Evolutionary conservation across 2,797 vertebrate genomes (phyloP).

Genomic region (Helarctos malayanus): DNA sequence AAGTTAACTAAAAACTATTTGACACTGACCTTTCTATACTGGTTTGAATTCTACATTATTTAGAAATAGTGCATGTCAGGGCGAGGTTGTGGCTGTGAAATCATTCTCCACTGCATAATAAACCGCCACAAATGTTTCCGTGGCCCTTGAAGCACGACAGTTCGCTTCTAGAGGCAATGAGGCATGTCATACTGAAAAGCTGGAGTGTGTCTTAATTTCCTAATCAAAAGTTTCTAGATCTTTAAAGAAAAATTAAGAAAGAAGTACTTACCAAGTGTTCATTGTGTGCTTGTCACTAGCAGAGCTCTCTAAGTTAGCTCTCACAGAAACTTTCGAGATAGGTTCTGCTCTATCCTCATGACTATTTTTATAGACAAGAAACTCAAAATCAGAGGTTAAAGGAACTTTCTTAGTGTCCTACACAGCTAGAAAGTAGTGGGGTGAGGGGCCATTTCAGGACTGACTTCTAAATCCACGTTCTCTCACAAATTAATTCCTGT

Average conservation of each 20-base stretch:
- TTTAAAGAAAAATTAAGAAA: conserved; percentile 35
- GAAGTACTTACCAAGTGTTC: neutral
- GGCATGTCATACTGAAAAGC: neutral
- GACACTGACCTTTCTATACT: neutral
- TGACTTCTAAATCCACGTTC: neutral
- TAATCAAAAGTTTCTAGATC: neutral
- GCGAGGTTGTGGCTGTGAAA: neutral
- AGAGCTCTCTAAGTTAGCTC: neutral
- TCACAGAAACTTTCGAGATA: neutral
- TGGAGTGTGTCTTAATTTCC: neutral
- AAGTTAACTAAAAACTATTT: neutral
- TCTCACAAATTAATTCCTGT: neutral
- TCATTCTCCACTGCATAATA: neutral
- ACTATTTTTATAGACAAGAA: neutral
- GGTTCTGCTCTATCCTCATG: neutral
- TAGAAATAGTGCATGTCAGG: neutral
- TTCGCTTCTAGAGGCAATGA: neutral
- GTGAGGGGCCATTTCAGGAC: neutral
- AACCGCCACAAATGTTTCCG: neutral
- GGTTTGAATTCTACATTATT: conserved; percentile 1
- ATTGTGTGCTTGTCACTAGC: neutral
- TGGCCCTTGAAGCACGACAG: conserved; percentile 9
- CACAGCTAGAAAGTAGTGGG: neutral
- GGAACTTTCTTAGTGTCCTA: neutral
- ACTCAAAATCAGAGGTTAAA: neutral